phyloP scores from a whole-genome alignment of 2,113 vertebrate species.

The Acrocephalus arundinaceus region DNA sequence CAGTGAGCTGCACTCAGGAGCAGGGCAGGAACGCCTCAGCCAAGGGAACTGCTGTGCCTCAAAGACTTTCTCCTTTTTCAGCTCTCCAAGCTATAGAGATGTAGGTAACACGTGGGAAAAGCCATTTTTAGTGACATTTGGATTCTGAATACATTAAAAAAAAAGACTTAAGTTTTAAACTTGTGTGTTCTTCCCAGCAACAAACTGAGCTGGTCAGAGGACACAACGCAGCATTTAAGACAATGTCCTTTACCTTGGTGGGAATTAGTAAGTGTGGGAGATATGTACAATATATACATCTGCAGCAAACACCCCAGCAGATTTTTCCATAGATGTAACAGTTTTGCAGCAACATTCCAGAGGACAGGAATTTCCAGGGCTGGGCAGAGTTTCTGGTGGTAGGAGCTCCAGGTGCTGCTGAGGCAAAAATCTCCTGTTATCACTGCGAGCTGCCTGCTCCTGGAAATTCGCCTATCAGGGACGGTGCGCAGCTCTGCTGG shows the following conservation, averaged over 20 bases:
- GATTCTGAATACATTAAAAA: not conserved
- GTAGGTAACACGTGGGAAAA: not conserved
- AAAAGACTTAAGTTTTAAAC: not conserved
- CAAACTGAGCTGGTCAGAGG: not conserved
- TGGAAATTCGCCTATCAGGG: not conserved
- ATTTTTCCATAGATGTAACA: not conserved
- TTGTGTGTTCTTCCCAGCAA: not conserved
- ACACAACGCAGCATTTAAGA: not conserved
- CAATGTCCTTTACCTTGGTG: not conserved
- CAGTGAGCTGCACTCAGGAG: not conserved
- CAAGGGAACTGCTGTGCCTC: not conserved
- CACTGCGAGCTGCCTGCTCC: not conserved
- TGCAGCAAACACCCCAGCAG: not conserved
- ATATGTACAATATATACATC: rapidly evolving
- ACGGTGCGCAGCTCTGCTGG: not conserved
- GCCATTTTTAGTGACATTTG: not conserved
- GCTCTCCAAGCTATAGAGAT: not conserved
- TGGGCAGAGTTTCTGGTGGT: not conserved
- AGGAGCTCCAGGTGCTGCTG: not conserved
- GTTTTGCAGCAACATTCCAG: not conserved
- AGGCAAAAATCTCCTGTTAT: not conserved
- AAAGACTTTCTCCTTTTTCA: rapidly evolving
- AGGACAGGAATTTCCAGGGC: not conserved
- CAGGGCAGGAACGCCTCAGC: not conserved
- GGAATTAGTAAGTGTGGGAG: not conserved